Base-by-base conservation (phyloP, 2,113 vertebrate species). In the Phalacrocorax aristotelis region DNA sequence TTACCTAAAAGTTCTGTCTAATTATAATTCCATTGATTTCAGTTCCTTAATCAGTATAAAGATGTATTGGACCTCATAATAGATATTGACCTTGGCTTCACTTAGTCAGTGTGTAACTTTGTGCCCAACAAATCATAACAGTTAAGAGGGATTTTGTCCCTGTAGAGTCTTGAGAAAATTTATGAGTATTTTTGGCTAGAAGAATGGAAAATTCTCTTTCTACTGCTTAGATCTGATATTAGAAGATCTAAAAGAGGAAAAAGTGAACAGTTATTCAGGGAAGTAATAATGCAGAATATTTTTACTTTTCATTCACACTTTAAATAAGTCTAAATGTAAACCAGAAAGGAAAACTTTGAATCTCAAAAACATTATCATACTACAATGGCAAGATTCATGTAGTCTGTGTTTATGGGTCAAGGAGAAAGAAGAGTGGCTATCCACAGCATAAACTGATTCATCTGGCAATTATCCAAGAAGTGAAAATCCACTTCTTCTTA, bases 21-120 rank as follows among this genome's bases (percentile, higher is more conserved):
- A 85, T 90, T 96, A 83, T 78, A 83, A 83, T 95, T 81, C 25
- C 58, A 74, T 72, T 79, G 48, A 92, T 96, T 91, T 89, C 51
- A 65, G 30, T 61, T 46, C 44, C 78, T 88, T 83, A 86, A 20
- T 94, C 76, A 76, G 58, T 96, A 89, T 65, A 32, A 92, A 93
- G 51, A 71, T 89, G 1, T 44, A 72, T 70, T 92, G 42, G 77
- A 83, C 58, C 61, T 79, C 57, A 68, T 15, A 25, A 26, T 83
- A 84, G 74, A 42, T 93, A 87, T 54, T 27, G 74, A 90, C 42
- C 25, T 93, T 66, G 61, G 36, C 40, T 95, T 95, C 58, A 32
- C 12, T 77, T 55, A 80, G 27, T 77, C 79, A 65, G 3, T 82
- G 29, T 55, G 23, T 57, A 87, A 62, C n/a, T 72, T 89, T 83